Evolutionary conservation across 2,797 vertebrate genomes (phyloP), one percentile per base, ranked within the genome.

Genomic region (Etheostoma perlongum): DNA sequence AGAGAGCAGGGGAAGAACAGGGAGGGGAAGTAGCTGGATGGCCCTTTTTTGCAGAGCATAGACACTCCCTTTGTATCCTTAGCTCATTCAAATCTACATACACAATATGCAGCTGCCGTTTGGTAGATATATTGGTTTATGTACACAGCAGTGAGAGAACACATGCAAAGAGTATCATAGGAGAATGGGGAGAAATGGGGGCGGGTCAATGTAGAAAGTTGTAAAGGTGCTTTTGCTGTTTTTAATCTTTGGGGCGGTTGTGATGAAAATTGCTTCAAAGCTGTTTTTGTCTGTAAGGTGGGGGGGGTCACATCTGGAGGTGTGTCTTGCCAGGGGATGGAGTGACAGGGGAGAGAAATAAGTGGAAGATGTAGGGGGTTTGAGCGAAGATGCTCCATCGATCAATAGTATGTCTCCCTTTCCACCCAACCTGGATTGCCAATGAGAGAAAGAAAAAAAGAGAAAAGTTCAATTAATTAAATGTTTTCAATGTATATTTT

Each of bases 401-500:
- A 95, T 95, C 95, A 96, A 95, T 96, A 95, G 86, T 95, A 96
- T 40, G 95, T 96, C 91, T 96, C 95, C 89, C 16, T 95, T 77
- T 96, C 95, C 94, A 96, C 95, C 95, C 95, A 96, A 88, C 95
- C 95, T 96, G 92, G 48, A 89, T 62, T 9, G 76, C 18, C 78
- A 76, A 74, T 42, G 36, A 89, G 81, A 79, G 40, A 71, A 33
- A 67, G 21, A 64, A 30, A 69, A 65, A 75, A 18, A 42, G 12
- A 79, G 13, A 65, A 72, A 42, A 79, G 72, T 30, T 74, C 2
- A 46, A 11, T 82, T 74, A 82, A 25, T 76, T 52, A 21, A 18
- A 14, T 46, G 10, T 36, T 54, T 66, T 79, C 11, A 27, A 61
- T n/a, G 58, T 33, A 49, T 21, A 36, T 19, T 66, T 25, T 23